A percentile compares a stretch with the other conserved stretches of the same genome.
Conservation (phyloP, 2,888 invertebrate genomes). For the Sarcophaga variegata region DNA sequence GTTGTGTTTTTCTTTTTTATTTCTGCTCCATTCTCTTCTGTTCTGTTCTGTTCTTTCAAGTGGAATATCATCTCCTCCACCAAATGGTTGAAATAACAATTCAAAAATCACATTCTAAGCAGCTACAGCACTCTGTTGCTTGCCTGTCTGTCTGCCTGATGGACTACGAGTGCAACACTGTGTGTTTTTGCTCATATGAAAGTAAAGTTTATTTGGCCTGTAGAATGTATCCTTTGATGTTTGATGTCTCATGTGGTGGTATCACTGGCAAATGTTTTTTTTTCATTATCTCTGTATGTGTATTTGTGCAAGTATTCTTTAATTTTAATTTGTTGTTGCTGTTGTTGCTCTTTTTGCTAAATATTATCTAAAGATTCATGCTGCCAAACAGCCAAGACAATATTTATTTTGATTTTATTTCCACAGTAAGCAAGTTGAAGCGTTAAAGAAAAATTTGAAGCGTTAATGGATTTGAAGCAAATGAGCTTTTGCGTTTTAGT, state of each 20-base stretch:
- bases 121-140: background rate
- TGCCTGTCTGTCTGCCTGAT: background rate
- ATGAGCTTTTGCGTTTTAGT: constrained; percentile 73
- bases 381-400: constrained; percentile 5
- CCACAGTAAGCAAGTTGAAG: constrained; percentile 72
- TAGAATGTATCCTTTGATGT: constrained; percentile 79
- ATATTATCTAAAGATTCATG: constrained; percentile 40
- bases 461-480: constrained; percentile 81
- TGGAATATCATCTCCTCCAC: constrained; percentile 25
- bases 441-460: constrained; percentile 80
- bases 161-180: background rate
- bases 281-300: background rate
- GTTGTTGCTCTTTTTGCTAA: constrained; percentile 7
- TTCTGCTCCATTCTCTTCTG: constrained; percentile 2
- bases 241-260: constrained; percentile 72
- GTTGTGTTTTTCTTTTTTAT: constrained; percentile 48
- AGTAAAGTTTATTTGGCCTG: constrained; percentile 36
- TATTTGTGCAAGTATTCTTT: background rate
- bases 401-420: constrained; percentile 35
- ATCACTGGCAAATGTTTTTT: constrained; percentile 62
- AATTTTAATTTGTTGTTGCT: constrained; percentile 37
- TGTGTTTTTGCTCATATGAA: constrained; percentile 33
- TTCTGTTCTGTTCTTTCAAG: background rate
- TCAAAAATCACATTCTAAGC: background rate
- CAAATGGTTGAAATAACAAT: background rate